Evolutionary conservation across 2,113 vertebrate genomes (phyloP).

Genomic region (Talpa occidentalis): DNA sequence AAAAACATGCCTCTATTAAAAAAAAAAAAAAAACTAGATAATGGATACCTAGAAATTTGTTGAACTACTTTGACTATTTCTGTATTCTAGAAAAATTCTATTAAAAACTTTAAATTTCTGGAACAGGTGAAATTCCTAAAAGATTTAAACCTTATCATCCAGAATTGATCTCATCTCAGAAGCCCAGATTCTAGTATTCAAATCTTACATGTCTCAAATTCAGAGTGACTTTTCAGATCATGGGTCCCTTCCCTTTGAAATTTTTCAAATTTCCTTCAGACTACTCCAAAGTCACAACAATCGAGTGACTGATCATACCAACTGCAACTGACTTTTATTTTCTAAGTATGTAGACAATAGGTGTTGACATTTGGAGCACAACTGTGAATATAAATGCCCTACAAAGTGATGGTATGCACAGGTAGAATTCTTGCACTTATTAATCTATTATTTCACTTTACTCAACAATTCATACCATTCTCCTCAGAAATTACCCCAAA

Average conservation of each 20-base stretch:
- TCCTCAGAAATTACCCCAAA: neutral
- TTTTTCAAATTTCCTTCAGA: constrained; percentile 33
- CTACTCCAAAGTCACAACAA: neutral
- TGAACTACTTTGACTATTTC: neutral
- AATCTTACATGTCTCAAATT: neutral
- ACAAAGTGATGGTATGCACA: neutral
- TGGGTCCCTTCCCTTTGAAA: neutral
- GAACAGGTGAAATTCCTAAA: neutral
- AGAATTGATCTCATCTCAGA: neutral
- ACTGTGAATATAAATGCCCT: neutral
- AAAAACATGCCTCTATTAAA: no score
- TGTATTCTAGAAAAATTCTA: constrained; percentile 7
- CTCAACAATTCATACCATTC: neutral
- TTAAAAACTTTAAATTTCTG: constrained; percentile 27
- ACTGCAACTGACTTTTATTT: neutral
- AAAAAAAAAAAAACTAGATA: no score
- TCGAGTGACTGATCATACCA: neutral
- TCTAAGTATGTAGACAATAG: neutral
- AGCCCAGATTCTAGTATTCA: neutral
- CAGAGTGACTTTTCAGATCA: neutral
- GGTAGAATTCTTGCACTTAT: neutral
- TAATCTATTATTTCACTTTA: neutral
- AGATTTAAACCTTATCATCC: constrained; percentile 2
- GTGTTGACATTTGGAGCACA: neutral
- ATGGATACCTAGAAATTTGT: constrained; percentile 1